Base-by-base conservation (phyloP, 2,888 invertebrate genomes). In the Amitus sp. region DNA sequence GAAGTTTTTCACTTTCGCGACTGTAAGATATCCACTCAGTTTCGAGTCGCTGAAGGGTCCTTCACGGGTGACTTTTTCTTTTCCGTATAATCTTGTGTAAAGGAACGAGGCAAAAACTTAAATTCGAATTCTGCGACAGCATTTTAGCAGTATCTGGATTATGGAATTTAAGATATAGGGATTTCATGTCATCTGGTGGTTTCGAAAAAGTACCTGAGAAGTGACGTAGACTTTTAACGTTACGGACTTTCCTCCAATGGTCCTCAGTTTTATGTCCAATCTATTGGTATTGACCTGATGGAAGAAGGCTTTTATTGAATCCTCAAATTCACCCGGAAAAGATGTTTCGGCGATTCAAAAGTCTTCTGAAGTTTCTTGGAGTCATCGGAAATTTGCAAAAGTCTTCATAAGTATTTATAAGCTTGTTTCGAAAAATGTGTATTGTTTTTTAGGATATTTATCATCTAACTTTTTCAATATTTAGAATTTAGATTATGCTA, bases 191-290 rank as follows among this genome's bases (percentile, higher is more conserved):
- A 5, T 3, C 23, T 23, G 4, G 23, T 23, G 4, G 7, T 5
- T 23, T 23, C 7, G 23, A 7, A 7, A 7, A 3, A 23, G 23
- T 69, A 79, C 86, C 70, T 90, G 84, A 0, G 94, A 93, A 5
- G 92, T 91, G 43, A 94, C 87, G 74, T 93, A 93, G 1, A 89
- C 89, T 73, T 88, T 87, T 20, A 95, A 80, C 1, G 84, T 86
- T 1, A 94, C 94, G 67, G 89, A 86, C 75, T 91, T 90, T 0
- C 93, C 92, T 82, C 94, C 94, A 27, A 88, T 88, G 1, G 92
- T 90, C 49, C 92, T 87, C 68, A 97, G 87, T 80, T 92, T 90
- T 65, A 97, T 86, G 85, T 96, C 96, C 58, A 98, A 84, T 42
- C 95, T 86, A 66, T 94, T 94, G 0, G 95, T 95, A 71, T 96